Base-by-base conservation (phyloP, 2,113 vertebrate species). In the Lepisosteus osseus region DNA sequence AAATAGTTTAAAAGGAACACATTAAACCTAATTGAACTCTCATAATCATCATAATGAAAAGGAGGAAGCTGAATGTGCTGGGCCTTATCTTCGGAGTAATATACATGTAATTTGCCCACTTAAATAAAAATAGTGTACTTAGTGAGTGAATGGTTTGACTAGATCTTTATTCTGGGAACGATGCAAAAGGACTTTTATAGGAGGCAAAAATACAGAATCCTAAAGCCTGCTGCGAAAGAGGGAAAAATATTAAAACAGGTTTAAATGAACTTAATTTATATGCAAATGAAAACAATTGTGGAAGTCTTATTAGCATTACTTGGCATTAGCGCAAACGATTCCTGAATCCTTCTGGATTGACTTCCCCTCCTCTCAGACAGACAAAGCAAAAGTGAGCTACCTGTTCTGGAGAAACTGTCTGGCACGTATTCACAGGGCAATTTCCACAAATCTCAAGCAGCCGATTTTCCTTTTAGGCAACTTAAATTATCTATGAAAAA, bases 271-370 rank as follows among this genome's bases (percentile, higher is more conserved):
- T 72, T 72, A 17, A 67, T 72, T 55, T 72, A 67, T 67, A 72
- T 72, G 71, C 71, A 72, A 72, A 72, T 67, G n/a, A 56, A n/a
- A 67, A 72, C 44, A 72, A 66, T 54, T 47, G 71, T 40, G 54
- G 45, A 65, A 57, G 54, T 64, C 63, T 72, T 56, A 61, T 72
- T 67, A 72, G 65, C 54, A 67, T 72, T 72, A 59, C 54, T 65
- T 72, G 61, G 70, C 62, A 72, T 65, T 65, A 56, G 45, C 61
- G 64, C 70, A 65, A 15, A 17, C 55, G 13, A 55, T 56, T 65
- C 7, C 47, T 13, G 42, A 65, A 14, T 29, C 47, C 29, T 54
- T 42, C 17, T 51, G 47, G 43, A 66, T 66, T 45, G 3, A 6
- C 47, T 47, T 65, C 40, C 40, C 40, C 63, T 12, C 63, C 63